Conservation (phyloP, 2,113 vertebrate genomes). For the Menura novaehollandiae region DNA sequence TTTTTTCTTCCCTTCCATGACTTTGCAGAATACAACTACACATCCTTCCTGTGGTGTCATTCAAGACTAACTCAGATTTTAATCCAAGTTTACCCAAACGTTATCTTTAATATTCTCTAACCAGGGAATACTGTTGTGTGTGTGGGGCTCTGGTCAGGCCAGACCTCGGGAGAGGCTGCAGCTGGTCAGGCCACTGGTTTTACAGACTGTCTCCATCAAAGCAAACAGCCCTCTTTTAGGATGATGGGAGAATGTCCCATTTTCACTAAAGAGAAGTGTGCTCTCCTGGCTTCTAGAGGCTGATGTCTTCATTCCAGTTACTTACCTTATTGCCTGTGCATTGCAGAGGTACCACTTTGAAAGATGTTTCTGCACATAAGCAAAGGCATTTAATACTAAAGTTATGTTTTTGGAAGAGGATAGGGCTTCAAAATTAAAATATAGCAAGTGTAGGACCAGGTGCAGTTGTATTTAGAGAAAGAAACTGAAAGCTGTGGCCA, state of each 20-base stretch:
- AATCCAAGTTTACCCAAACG: not conserved
- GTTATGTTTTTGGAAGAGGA: not conserved
- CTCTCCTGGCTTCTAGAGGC: not conserved
- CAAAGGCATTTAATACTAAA: not conserved
- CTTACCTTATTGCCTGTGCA: not conserved
- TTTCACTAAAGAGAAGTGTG: not conserved
- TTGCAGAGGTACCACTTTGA: not conserved
- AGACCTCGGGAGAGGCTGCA: not conserved
- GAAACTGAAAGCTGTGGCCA: not conserved
- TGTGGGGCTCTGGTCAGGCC: not conserved
- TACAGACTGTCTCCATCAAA: not conserved
- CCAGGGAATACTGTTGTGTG: not conserved
- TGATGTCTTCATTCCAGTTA: accelerated
- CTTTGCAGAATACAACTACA: not conserved
- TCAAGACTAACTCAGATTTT: not conserved
- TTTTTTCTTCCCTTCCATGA: not conserved
- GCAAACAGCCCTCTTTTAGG: not conserved
- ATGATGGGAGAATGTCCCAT: not conserved
- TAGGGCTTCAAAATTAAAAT: not conserved
- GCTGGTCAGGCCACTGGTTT: not conserved
- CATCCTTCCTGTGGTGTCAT: not conserved
- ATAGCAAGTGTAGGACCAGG: not conserved
- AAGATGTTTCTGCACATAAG: not conserved
- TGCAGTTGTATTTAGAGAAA: not conserved
- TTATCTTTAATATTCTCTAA: not conserved